Evolutionary conservation across 2,113 vertebrate genomes (phyloP).

Genomic region (Puntigrus tetrazona): DNA sequence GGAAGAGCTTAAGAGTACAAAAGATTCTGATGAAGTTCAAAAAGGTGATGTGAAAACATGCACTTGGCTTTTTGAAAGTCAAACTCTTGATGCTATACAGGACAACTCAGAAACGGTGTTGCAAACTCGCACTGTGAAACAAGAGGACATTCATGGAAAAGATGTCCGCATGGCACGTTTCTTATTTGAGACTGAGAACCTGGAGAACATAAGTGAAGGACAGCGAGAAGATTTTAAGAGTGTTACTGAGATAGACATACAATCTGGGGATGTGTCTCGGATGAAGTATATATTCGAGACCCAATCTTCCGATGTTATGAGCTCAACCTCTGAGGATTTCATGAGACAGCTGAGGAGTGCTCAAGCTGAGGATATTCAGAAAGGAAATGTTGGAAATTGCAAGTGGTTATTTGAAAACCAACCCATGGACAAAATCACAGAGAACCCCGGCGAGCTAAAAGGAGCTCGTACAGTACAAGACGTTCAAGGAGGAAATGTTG

Average conservation of each 20-base stretch:
- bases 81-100: constrained; percentile 81
- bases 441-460: constrained; percentile 67
- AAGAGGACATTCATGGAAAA: constrained; percentile 84
- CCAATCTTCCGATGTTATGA: constrained; percentile 82
- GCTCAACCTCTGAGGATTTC: constrained; percentile 80
- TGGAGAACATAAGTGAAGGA: constrained; percentile 80
- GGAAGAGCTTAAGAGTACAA: constrained; percentile 66
- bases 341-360: constrained; percentile 80
- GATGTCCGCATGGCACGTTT: constrained; percentile 83
- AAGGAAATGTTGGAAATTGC: constrained; percentile 83
- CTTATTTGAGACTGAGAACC: constrained; percentile 88
- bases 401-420: constrained; percentile 91
- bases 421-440: constrained; percentile 79
- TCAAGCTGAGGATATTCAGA: constrained; percentile 84
- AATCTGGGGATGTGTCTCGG: constrained; percentile 85
- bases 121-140: constrained; percentile 77
- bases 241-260: constrained; percentile 82
- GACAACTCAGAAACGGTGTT: constrained; percentile 75
- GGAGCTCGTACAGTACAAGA: constrained; percentile 78
- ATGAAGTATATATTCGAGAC: constrained; percentile 90
- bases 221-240: constrained; percentile 75
- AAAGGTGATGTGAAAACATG: constrained; percentile 89
- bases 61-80: constrained; percentile 90
- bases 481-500: constrained; percentile 85
- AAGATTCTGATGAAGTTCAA: constrained; percentile 72